Percentiles rank a stretch among this genome's conserved stretches.
These are phyloP conservation scores for Notodonta dromedarius DNA, from an alignment of 2,888 invertebrate genomes.

Conservation along the genomic window DNA sequence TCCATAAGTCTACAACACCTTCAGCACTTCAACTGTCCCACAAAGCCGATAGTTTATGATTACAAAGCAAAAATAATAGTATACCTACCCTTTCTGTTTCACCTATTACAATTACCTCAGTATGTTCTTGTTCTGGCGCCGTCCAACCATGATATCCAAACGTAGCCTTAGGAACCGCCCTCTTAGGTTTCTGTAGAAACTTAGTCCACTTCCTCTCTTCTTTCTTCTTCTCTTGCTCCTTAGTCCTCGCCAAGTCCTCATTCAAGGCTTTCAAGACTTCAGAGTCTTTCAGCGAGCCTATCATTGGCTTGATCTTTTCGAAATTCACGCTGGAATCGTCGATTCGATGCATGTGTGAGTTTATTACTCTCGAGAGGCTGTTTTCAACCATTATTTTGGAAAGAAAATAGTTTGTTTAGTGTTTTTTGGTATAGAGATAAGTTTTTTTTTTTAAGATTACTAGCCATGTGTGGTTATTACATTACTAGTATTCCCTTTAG, in stretches of 20 bases:
- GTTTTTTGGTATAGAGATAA: background rate
- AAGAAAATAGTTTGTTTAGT: constrained; percentile 13
- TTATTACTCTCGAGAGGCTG: constrained; percentile 67
- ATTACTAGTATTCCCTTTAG: no score
- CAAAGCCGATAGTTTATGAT: no score
- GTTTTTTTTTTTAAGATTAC: no score
- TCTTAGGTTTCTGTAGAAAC: constrained; percentile 89
- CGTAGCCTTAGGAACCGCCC: constrained; percentile 84
- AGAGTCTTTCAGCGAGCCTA: constrained; percentile 86
- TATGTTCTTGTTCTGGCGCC: constrained; percentile 41
- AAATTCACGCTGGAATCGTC: constrained; percentile 86
- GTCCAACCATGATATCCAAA: constrained; percentile 57
- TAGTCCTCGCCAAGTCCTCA: constrained; percentile 79
- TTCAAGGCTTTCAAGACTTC: constrained; percentile 87
- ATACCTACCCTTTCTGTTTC: no score
- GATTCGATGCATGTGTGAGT: constrained; percentile 70
- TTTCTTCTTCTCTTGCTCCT: constrained; percentile 78
- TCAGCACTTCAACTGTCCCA: no score
- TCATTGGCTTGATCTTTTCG: constrained; percentile 87
- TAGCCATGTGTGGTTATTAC: no score
- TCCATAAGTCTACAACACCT: no score
- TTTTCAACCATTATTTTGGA: constrained; percentile 47
- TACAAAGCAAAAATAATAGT: no score
- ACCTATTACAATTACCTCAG: constrained; percentile 42
- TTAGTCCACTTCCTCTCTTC: constrained; percentile 88